Percentiles rank a stretch among this genome's conserved stretches.
phyloP scores from a whole-genome alignment of 2,113 vertebrate genomes.

The Lathamus discolor region DNA sequence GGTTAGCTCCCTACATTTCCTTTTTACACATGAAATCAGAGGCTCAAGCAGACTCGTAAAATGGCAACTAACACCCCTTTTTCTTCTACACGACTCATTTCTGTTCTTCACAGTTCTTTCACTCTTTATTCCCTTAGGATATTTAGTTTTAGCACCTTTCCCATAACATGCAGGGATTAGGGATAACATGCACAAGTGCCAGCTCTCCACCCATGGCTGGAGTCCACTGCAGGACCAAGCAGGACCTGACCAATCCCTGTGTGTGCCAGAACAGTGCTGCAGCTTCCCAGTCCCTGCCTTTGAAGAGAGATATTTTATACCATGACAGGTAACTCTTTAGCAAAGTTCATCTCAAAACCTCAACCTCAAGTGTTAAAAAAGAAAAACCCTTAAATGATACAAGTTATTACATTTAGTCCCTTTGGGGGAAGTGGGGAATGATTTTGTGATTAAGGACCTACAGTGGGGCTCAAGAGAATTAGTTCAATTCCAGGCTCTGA shows the following conservation, averaged over 20 bases:
- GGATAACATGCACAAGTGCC: neutral
- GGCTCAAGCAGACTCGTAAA: neutral
- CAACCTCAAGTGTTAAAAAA: slow-evolving; percentile 46
- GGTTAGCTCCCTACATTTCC: neutral
- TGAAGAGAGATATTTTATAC: neutral
- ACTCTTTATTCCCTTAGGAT: neutral
- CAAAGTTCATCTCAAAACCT: slow-evolving; percentile 29
- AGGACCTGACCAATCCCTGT: neutral
- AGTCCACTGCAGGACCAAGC: neutral
- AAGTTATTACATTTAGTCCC: slow-evolving; percentile 57
- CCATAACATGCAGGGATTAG: neutral
- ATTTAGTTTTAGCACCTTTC: neutral
- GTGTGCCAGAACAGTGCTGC: neutral
- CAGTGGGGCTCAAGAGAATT: slow-evolving; percentile 44
- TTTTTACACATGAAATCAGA: neutral
- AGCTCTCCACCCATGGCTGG: neutral
- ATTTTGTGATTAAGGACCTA: slow-evolving; percentile 69
- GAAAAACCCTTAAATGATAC: slow-evolving; percentile 39
- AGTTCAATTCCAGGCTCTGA: slow-evolving; percentile 49
- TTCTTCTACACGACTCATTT: accelerated
- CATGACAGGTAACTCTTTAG: neutral
- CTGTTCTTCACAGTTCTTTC: neutral
- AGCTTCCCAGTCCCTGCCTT: neutral
- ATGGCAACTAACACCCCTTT: neutral
- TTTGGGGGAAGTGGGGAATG: slow-evolving; percentile 33